Percentiles rank a stretch among this genome's conserved stretches.
Conservation (phyloP, 1,140 invertebrate genomes). For the Bombus consobrinus region DNA sequence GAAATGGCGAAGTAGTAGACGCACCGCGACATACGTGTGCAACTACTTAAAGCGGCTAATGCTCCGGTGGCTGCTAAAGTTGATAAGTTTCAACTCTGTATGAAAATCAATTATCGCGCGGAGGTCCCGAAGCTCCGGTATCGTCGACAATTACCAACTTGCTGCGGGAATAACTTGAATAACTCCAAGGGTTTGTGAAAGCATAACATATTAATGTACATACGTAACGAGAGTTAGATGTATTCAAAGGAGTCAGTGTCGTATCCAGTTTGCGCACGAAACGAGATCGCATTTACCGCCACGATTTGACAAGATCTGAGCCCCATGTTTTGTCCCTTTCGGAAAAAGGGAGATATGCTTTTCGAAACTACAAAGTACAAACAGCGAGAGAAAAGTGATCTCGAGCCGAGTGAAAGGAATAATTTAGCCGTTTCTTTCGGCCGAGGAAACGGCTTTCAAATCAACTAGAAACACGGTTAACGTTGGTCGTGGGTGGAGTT, state of each 20-base stretch:
- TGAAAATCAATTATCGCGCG: slow-evolving; percentile 50
- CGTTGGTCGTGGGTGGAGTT: background rate
- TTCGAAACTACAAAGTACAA: background rate
- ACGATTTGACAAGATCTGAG: background rate
- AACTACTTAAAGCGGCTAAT: slow-evolving; percentile 30
- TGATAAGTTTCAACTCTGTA: slow-evolving; percentile 41
- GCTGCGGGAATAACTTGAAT: slow-evolving; percentile 23
- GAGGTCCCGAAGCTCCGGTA: background rate
- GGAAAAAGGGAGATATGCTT: background rate
- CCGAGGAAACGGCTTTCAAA: background rate
- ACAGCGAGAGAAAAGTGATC: background rate
- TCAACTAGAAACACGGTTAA: background rate
- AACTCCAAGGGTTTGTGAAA: slow-evolving; percentile 7
- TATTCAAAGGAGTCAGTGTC: background rate
- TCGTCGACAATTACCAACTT: slow-evolving; percentile 39
- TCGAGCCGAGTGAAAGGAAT: slow-evolving; percentile 23
- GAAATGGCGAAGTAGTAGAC: background rate
- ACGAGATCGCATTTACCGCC: background rate
- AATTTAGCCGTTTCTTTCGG: background rate
- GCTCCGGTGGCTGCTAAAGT: slow-evolving; percentile 26
- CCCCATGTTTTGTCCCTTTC: background rate
- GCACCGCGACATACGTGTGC: background rate
- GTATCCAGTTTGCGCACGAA: background rate
- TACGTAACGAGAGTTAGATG: background rate
- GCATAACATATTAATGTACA: slow-evolving; percentile 37